Percentiles rank a stretch among this genome's conserved stretches.
Conservation (phyloP, 2,797 vertebrate species). For the Hemibagrus guttatus region DNA sequence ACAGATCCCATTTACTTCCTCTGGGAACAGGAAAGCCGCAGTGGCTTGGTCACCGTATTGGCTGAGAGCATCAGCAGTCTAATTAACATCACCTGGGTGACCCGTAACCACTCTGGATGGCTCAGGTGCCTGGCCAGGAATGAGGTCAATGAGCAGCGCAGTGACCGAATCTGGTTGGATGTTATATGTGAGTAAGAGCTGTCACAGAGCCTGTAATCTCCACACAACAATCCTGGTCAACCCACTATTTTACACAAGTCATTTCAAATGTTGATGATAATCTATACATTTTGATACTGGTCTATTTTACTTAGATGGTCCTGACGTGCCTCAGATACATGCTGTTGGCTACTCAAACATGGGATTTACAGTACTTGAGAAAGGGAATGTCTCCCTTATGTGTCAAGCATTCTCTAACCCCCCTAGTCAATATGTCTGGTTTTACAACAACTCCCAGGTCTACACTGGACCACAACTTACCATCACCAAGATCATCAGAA, state of each 20-base stretch:
- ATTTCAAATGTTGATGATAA: neutral
- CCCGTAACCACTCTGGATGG: constrained; percentile 82
- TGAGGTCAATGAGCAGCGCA: constrained; percentile 77
- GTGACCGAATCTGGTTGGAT: constrained; percentile 75
- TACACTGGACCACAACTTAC: constrained; percentile 75
- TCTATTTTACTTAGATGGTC: constrained; percentile 75
- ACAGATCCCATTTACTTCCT: constrained; percentile 78
- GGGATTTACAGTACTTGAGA: constrained; percentile 84
- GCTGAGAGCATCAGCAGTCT: constrained; percentile 59
- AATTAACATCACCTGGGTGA: constrained; percentile 72
- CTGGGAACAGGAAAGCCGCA: constrained; percentile 74
- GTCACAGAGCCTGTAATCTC: neutral
- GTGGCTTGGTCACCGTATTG: constrained; percentile 61
- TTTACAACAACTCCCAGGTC: constrained; percentile 85
- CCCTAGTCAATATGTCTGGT: constrained; percentile 86
- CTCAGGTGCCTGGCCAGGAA: constrained; percentile 80
- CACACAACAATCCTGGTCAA: neutral
- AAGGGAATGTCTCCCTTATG: constrained; percentile 81
- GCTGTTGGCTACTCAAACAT: constrained; percentile 81
- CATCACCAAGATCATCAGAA: constrained; percentile 77
- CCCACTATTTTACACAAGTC: neutral
- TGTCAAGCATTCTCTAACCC: constrained; percentile 89
- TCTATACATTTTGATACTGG: neutral
- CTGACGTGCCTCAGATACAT: constrained; percentile 81
- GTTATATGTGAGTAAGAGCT: constrained; percentile 79